Base-by-base conservation (phyloP, 1,140 invertebrate species). In the Probaryconus sp. region DNA sequence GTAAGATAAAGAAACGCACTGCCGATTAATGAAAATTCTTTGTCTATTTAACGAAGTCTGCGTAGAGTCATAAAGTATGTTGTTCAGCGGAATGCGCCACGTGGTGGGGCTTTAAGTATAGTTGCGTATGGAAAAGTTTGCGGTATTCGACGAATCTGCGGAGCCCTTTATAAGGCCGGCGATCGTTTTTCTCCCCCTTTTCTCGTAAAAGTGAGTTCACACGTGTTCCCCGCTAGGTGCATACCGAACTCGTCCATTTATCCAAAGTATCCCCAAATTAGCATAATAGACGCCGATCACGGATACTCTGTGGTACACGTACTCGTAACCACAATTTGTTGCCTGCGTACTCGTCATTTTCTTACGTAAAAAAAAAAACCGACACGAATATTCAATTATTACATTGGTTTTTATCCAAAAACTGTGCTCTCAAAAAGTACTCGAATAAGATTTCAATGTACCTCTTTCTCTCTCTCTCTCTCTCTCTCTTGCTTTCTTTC, bases 1-100 rank as follows among this genome's bases (percentile, higher is more conserved):
- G 51, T 60, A 60, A 65, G 69, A 72, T 72, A 65, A 65, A 72
- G 69, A 72, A 65, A 65, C 38, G 47, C 38, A 53, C 30, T 51
- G 53, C 47, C 53, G 60, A 65, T 72, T 72, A 72, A 72, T 72
- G 53, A 72, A 72, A 72, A 72, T 72, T 72, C 69, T 72, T 65
- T 60, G 51, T 65, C 60, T 65, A 72, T 65, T 65, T 72, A 72
- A 65, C 60, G 37, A 65, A 72, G 53, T 21, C 38, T 13, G 33
- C 24, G 43, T 18, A 40, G 40, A 63, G 55, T 53, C 61, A 21
- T 73, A 65, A 73, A 73, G 55, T 58, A 73, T 48, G 55, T 17
- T 47, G 37, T 18, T 33, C 31, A 28, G 48, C 61, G 53, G 48
- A 61, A 71, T 71, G 50, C 51, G 20, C 42, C 2, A n/a, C 11